phyloP scores from a whole-genome alignment of 2,797 vertebrate species.

The Ciconia nigra region DNA sequence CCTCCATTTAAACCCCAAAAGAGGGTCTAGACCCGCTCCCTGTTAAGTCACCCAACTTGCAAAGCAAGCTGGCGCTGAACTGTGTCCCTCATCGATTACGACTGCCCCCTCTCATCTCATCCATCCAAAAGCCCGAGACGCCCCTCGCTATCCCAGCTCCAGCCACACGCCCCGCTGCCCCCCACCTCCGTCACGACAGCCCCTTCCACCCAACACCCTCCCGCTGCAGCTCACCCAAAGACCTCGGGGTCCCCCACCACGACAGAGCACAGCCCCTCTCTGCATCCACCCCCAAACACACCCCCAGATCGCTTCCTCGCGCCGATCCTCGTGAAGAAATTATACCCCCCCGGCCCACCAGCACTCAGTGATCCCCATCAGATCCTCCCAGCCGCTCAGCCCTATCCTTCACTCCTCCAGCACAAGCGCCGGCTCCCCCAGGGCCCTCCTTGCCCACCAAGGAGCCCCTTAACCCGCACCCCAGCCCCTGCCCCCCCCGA shows the following conservation, averaged over 20 bases:
- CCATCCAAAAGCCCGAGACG: accelerated
- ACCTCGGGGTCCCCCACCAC: neutral
- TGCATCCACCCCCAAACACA: neutral
- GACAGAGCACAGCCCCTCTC: neutral
- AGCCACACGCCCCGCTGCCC: neutral
- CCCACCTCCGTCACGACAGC: accelerated
- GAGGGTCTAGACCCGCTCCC: accelerated
- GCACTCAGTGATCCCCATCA: accelerated
- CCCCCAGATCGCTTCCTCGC: neutral
- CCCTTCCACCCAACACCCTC: neutral
- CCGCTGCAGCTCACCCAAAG: neutral
- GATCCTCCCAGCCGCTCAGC: neutral
- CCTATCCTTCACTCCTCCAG: neutral
- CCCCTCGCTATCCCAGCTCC: neutral
- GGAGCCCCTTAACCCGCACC: neutral
- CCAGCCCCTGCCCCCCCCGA: neutral
- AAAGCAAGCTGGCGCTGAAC: accelerated
- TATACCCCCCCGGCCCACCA: neutral
- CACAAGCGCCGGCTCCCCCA: neutral
- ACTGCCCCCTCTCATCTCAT: accelerated
- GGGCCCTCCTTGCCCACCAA: neutral
- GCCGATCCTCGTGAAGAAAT: accelerated
- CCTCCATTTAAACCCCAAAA: neutral
- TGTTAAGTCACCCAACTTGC: neutral
- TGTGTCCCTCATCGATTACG: accelerated